Evolutionary conservation across 2,888 invertebrate species (phyloP), one percentile per base, ranked within the genome.

Genomic region (Rhingia campestris): DNA sequence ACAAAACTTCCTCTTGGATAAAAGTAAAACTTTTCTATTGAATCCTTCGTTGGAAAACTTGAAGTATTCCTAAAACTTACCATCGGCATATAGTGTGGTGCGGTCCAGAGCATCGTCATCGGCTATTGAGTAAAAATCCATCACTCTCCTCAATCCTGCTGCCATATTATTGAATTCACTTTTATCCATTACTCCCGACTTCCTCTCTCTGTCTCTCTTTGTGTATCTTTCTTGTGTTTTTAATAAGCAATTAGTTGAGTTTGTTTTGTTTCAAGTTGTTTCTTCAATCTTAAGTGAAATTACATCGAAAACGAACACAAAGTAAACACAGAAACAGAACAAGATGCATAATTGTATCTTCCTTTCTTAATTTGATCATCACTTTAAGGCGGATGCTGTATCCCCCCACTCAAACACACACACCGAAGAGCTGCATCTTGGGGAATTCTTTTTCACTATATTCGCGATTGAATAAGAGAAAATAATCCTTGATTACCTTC

Each of bases 231-330:
- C 59, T 41, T 66, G 41, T 67, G 43, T 67, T 74, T 74, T 74
- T 80, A 80, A 74, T 80, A 80, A 80, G 49, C 67, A 74, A 74
- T 80, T 74, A 80, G 67, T 10, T 32, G 22, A 22, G 22, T 22
- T 61, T 59, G 39, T 59, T 72, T 66, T 66, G 51, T 59, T 70
- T 54, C 63, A 49, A 70, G 59, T 45, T 53, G 45, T 53, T 72
- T 56, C 35, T 54, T 47, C 53, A 6, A 41, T 51, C 33, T 41
- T n/a, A 41, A 59, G 70, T 49, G 41, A 59, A 70, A 70, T 70
- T 70, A 58, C 58, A 30, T 41, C 32, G n/a, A 33, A 47, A 22
- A 39, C 10, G 7, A 41, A 47, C 56, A 69, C 4, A 10, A 41
- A 63, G 63, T 41, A 9, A 39, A 53, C 32, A 61, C 22, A 35